Evolutionary conservation across 2,888 invertebrate genomes (phyloP), one percentile per base, ranked within the genome.

Genomic region (Parnassius orleans): DNA sequence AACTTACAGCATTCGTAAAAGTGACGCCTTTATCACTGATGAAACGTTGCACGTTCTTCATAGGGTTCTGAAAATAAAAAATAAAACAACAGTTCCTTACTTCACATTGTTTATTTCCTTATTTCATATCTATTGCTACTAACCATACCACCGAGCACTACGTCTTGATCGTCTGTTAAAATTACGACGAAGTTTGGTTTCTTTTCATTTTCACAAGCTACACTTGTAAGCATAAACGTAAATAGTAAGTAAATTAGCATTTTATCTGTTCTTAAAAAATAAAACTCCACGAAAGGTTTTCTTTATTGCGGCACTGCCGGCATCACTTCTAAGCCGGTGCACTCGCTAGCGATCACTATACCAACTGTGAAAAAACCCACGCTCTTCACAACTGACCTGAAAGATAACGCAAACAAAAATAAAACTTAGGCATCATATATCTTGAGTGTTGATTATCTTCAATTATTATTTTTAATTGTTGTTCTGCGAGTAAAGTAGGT

Each of bases 111-210:
- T 85, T 84, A 85, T 84, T 86, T 68, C 66, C 69, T 64, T 72
- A 69, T 60, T 55, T 63, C 65, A 65, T 66, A 72, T 66, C 61
- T 64, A 60, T 53, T 67, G 68, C 62, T 77, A 91, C 93, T 92
- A 92, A 96, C 95, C 93, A 96, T 93, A 57, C 96, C 95, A 79
- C 95, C 94, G 56, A 98, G 84, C n/a, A 93, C 86, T 3, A 93
- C 87, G 90, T 98, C 98, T 83, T 97, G 97, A 86, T 98, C 98
- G 80, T 98, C 98, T 0, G 96, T 96, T 58, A 98, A 75, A 69
- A 98, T 91, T 48, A 97, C 77, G 53, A 98, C 91, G 76, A 98
- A 94, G 86, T 97, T 98, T 42, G 95, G 80, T 47, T 64, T 73
- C 53, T 68, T 76, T 42, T 65, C 67, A 48, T 72, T 72, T 56